These are phyloP conservation scores for Brotula barbata DNA, from an alignment of 2,797 vertebrate species.

Conservation along the genomic window DNA sequence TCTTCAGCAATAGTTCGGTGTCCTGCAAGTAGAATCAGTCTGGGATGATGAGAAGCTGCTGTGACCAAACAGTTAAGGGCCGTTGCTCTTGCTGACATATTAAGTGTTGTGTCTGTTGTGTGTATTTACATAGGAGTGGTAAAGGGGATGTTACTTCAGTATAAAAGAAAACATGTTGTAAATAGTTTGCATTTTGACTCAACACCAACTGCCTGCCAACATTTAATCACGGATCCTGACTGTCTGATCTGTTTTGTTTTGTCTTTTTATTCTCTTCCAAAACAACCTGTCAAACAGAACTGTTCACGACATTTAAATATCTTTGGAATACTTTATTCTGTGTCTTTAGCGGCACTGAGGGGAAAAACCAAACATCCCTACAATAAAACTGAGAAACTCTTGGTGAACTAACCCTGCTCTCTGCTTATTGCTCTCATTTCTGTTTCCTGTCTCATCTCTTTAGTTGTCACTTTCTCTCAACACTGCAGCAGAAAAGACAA, in stretches of 20 bases:
- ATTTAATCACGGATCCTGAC: constrained; percentile 67
- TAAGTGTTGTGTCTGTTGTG: constrained; percentile 76
- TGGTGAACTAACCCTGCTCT: constrained; percentile 78
- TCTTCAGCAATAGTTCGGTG: constrained; percentile 57
- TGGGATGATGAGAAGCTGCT: constrained; percentile 60
- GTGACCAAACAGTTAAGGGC: constrained; percentile 62
- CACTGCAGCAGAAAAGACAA: constrained; percentile 27
- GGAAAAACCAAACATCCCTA: constrained; percentile 57
- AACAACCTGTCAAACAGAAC: constrained; percentile 65
- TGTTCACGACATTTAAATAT: constrained; percentile 75
- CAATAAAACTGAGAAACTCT: constrained; percentile 83
- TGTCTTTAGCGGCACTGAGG: constrained; percentile 83
- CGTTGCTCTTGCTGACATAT: constrained; percentile 44
- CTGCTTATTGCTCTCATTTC: constrained; percentile 66
- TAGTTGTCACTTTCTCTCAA: constrained; percentile 53
- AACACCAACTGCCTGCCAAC: constrained; percentile 71
- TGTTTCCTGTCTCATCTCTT: constrained; percentile 53
- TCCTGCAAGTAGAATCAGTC: constrained; percentile 66
- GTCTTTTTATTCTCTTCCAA: constrained; percentile 66
- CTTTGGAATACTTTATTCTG: constrained; percentile 77
- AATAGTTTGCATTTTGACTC: constrained; percentile 79
- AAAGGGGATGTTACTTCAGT: constrained; percentile 65
- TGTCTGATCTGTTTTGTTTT: constrained; percentile 64
- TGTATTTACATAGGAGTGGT: constrained; percentile 70
- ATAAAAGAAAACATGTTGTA: constrained; percentile 78